Evolutionary conservation across 2,797 vertebrate species (phyloP), one percentile per base, ranked within the genome.

Genomic region (Notolabrus celidotus): DNA sequence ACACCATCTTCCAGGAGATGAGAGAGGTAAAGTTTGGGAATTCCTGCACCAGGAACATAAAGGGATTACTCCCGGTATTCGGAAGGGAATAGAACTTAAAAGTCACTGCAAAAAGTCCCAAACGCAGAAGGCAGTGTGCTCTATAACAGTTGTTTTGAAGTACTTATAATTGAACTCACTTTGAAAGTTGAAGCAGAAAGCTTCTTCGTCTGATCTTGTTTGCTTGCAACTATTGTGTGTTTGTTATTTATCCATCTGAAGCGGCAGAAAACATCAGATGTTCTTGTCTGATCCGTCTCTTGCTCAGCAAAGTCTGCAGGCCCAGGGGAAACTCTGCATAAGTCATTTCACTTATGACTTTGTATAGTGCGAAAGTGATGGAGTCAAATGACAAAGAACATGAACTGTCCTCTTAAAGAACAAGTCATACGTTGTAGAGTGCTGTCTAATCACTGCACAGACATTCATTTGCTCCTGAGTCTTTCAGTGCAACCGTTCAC

Each of bases 1-100:
- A 92, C 61, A 94, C 94, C n/a, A 92, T 98, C 82, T 88, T 92
- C 4, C 97, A 96, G 82, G 97, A 98, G 19, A 89, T 97, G 82
- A 95, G 94, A 92, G 97, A 98, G 95, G 97, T 98, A 71, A 93
- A 88, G 77, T 15, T 4, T 2, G 10, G 17, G 10, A 15, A 14
- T 7, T n/a, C 17, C 17, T 3, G 12, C 10, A 36, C 34, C 10
- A n/a, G 41, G 9, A 42, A 42, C 2, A n/a, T 36, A 4, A 31
- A 7, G 11, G 14, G 12, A 36, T 36, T 12, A 36, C 34, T 36
- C 10, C 2, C 36, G 34, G 2, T 12, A 36, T 36, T 36, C 10
- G 36, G 11, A 11, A 4, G 34, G 34, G 10, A 12, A 12, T 36
- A 36, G 34, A 36, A 36, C 34, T 36, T 36, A 3, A 7, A 55